Percentiles rank a stretch among this genome's conserved stretches.
These are phyloP conservation scores for Crotophaga sulcirostris DNA, from an alignment of 2,113 vertebrate genomes.

Conservation along the genomic window DNA sequence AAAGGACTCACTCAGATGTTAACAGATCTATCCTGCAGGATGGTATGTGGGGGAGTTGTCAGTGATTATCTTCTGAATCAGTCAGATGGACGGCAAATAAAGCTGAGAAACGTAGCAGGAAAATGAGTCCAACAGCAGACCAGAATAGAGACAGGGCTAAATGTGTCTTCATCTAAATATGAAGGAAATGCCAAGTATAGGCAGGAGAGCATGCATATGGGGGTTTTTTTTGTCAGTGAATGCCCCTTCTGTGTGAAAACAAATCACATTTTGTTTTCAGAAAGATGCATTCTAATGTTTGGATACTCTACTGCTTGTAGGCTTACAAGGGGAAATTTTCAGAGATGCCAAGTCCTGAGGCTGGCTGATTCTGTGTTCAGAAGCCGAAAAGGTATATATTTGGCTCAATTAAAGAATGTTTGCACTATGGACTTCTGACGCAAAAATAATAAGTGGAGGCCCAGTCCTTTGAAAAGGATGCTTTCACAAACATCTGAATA, in stretches of 20 bases:
- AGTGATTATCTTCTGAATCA: neutral
- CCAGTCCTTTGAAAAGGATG: neutral
- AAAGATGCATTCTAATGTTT: neutral
- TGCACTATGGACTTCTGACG: neutral
- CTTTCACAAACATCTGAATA: neutral
- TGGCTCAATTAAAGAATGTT: neutral
- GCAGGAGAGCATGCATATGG: neutral
- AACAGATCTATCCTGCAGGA: neutral
- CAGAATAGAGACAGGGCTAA: neutral
- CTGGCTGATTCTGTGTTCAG: neutral
- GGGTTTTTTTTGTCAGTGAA: neutral
- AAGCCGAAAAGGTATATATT: neutral
- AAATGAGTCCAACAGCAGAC: neutral
- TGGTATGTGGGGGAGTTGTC: neutral
- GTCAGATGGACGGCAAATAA: neutral
- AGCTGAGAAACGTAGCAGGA: neutral
- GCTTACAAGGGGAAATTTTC: neutral
- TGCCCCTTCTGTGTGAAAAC: neutral
- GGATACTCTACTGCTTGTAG: neutral
- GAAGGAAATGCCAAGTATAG: neutral
- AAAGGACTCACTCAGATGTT: neutral
- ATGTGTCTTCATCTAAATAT: neutral
- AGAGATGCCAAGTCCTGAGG: neutral
- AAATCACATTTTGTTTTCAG: neutral
- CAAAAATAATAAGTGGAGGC: neutral